Conservation (phyloP, 92 coral and sea anemone genomes). For the Porites lobata region DNA sequence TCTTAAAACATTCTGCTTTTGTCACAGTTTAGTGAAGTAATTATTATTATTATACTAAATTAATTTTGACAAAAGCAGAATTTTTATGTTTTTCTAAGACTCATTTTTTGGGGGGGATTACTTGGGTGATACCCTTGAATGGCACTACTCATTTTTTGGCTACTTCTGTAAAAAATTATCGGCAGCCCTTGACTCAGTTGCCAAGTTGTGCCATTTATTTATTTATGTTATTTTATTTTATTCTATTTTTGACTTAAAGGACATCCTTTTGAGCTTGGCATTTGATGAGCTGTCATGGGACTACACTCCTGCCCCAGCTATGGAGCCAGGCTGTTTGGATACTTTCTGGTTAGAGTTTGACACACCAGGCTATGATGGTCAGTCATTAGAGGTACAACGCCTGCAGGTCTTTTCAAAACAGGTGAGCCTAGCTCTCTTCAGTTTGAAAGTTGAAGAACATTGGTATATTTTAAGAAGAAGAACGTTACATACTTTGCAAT, state of each 20-base stretch:
- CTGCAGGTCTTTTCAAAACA: slow-evolving; percentile 97
- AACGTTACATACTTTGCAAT: no score
- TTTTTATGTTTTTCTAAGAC: no score
- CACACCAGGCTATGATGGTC: slow-evolving; percentile 59
- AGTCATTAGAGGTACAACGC: slow-evolving; percentile 74
- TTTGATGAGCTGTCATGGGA: slow-evolving; percentile 99
- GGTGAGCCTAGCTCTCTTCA: slow-evolving; percentile 31
- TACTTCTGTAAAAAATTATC: no score
- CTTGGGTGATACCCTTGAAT: no score
- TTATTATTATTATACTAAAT: no score
- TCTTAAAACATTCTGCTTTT: no score
- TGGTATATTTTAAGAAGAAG: not conserved
- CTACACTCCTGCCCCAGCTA: slow-evolving; percentile 84
- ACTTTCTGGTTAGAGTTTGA: slow-evolving; percentile 99
- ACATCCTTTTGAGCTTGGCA: slow-evolving; percentile 81
- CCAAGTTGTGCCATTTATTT: not conserved
- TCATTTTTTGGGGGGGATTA: no score
- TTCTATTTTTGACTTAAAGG: slow-evolving; percentile 37
- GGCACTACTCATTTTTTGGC: no score
- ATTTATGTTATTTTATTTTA: no score
- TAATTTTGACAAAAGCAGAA: no score
- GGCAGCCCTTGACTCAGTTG: no score
- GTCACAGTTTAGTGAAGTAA: no score
- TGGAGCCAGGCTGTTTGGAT: slow-evolving; percentile 84
- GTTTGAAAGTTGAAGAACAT: not conserved